phyloP scores from a whole-genome alignment of 1,140 invertebrate genomes.

The Diachasma alloeum region DNA sequence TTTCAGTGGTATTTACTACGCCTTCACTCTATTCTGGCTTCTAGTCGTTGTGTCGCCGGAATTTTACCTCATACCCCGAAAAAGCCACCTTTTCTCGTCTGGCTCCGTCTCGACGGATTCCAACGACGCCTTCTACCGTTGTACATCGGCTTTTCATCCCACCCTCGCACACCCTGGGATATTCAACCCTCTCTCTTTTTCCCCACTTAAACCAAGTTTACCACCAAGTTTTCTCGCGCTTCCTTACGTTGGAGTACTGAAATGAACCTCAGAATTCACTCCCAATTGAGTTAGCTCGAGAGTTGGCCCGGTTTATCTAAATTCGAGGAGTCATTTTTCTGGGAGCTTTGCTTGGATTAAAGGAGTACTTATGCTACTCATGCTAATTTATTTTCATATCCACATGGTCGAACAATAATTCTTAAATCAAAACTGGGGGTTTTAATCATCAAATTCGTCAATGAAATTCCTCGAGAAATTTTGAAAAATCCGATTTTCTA shows the following conservation, averaged over 20 bases:
- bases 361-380: neutral
- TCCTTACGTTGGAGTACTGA: conserved; percentile 4
- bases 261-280: conserved; percentile 10
- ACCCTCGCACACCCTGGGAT: neutral
- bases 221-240: neutral
- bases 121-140: neutral
- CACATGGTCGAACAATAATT: too few relatives aligned
- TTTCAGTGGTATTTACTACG: neutral
- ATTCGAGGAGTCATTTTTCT: neutral
- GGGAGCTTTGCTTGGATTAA: neutral
- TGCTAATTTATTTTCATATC: neutral
- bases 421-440: too few relatives aligned
- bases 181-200: neutral
- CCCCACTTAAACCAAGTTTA: conserved; percentile 6
- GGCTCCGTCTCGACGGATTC: neutral
- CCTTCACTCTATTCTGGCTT: neutral
- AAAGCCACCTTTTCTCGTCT: conserved; percentile 2
- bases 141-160: conserved; percentile 5
- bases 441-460: too few relatives aligned
- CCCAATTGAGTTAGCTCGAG: neutral
- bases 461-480: too few relatives aligned
- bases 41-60: conserved; percentile 1
- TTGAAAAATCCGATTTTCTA: too few relatives aligned
- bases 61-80: neutral
- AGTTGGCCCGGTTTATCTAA: neutral